phyloP scores from a whole-genome alignment of 1,140 invertebrate genomes.

The Plutomurus gul region DNA sequence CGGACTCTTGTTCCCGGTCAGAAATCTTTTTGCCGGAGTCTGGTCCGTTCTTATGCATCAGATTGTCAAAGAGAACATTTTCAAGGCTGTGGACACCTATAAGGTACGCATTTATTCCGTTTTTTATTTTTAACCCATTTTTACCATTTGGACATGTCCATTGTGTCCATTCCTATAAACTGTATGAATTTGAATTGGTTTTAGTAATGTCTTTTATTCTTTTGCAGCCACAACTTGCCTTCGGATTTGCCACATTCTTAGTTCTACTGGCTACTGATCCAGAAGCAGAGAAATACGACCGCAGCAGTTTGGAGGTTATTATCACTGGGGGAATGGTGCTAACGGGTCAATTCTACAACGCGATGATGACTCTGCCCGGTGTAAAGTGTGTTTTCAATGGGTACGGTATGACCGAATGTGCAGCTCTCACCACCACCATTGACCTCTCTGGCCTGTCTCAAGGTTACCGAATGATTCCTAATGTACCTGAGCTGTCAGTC shows the following conservation, averaged over 20 bases:
- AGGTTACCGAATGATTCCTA: slow-evolving; percentile 36
- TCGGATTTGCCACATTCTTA: slow-evolving; percentile 48
- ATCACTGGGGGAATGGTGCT: slow-evolving; percentile 48
- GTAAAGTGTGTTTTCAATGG: slow-evolving; percentile 43
- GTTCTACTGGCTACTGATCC: slow-evolving; percentile 42
- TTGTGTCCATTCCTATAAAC: no score
- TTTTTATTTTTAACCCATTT: no score
- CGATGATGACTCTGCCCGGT: slow-evolving; percentile 38
- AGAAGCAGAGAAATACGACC: slow-evolving; percentile 42
- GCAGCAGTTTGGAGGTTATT: slow-evolving; percentile 39
- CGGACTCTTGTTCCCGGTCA: slow-evolving; percentile 48
- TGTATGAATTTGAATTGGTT: no score
- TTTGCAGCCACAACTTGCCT: slow-evolving; percentile 37
- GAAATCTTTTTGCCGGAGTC: slow-evolving; percentile 32
- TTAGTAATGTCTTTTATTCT: background rate
- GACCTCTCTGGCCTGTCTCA: slow-evolving; percentile 36
- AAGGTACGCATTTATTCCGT: slow-evolving; percentile 28
- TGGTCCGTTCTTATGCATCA: slow-evolving; percentile 49
- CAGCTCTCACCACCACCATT: slow-evolving; percentile 45
- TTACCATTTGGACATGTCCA: no score
- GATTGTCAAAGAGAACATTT: slow-evolving; percentile 47
- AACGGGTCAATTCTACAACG: slow-evolving; percentile 36
- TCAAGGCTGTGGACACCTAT: slow-evolving; percentile 46
- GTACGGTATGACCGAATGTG: slow-evolving; percentile 50
- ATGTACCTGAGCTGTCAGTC: slow-evolving; percentile 34